A percentile compares a stretch with the other conserved stretches of the same genome.
Conservation (phyloP, 1,140 invertebrate genomes). For the Pectinophora gossypiella region DNA sequence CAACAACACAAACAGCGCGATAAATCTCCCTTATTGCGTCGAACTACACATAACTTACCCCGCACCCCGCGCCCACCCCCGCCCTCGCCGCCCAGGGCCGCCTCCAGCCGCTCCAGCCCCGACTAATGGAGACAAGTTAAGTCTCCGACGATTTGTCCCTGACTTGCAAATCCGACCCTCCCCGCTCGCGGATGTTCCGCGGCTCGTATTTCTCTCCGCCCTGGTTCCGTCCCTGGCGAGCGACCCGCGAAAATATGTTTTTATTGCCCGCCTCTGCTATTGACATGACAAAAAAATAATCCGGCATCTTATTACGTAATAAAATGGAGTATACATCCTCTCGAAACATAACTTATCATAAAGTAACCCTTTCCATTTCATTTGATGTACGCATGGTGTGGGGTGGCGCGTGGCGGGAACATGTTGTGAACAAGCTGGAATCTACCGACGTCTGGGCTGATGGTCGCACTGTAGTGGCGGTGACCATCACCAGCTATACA, state of each 20-base stretch:
- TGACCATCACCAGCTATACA: too few species aligned
- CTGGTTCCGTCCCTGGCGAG: too few species aligned
- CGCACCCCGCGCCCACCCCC: background rate
- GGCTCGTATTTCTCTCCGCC: too few species aligned
- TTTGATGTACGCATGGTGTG: background rate
- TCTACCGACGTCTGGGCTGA: too few species aligned
- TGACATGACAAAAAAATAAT: background rate
- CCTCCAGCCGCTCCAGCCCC: too few species aligned
- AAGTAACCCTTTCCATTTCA: background rate
- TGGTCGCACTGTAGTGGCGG: too few species aligned
- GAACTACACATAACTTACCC: constrained; percentile 21
- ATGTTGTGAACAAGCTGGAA: too few species aligned
- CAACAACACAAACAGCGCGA: constrained; percentile 19
- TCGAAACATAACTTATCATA: background rate
- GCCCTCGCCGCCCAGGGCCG: background rate
- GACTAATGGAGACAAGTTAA: too few species aligned
- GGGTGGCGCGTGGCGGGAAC: background rate
- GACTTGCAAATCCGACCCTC: too few species aligned
- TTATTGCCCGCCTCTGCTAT: constrained; percentile 18
- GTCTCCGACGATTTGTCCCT: too few species aligned
- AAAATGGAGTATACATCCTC: background rate
- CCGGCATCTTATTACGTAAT: background rate
- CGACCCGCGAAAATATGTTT: constrained; percentile 24
- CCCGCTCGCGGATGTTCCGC: too few species aligned
- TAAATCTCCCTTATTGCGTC: constrained; percentile 31